Conservation (phyloP, 2,888 invertebrate species). For the Halictus quadricinctus region DNA sequence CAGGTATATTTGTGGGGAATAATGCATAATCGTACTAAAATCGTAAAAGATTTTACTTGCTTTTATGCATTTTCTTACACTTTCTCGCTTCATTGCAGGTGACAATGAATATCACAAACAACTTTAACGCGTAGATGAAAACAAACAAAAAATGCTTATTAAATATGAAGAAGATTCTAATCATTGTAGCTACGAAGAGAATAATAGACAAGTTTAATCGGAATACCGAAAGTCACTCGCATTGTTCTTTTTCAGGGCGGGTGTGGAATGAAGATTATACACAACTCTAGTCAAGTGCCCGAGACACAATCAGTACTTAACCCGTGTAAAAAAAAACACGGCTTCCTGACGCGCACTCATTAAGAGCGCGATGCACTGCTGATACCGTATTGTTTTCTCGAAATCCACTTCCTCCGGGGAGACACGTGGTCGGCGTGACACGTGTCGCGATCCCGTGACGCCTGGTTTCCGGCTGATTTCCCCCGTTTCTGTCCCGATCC, state of each 20-base stretch:
- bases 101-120: no score
- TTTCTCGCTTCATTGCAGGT: no score
- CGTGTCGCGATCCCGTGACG: constrained; percentile 65
- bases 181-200: no score
- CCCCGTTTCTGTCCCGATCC: constrained; percentile 44
- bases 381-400: constrained; percentile 24
- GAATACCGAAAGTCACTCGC: no score
- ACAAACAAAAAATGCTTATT: no score
- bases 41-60: no score
- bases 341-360: background rate
- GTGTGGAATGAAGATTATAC: background rate
- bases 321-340: background rate
- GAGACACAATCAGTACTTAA: background rate
- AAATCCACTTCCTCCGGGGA: background rate
- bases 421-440: constrained; percentile 39
- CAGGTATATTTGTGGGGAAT: no score
- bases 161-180: no score
- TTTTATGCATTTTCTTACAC: no score
- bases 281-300: background rate
- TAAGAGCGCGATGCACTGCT: constrained; percentile 15
- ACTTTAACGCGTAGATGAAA: no score
- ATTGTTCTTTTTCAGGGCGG: background rate
- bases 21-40: no score
- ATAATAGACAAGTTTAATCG: no score
- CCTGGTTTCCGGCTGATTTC: constrained; percentile 59